These are phyloP conservation scores for Oryzias javanicus DNA, from an alignment of 2,113 vertebrate genomes.

Conservation along the genomic window DNA sequence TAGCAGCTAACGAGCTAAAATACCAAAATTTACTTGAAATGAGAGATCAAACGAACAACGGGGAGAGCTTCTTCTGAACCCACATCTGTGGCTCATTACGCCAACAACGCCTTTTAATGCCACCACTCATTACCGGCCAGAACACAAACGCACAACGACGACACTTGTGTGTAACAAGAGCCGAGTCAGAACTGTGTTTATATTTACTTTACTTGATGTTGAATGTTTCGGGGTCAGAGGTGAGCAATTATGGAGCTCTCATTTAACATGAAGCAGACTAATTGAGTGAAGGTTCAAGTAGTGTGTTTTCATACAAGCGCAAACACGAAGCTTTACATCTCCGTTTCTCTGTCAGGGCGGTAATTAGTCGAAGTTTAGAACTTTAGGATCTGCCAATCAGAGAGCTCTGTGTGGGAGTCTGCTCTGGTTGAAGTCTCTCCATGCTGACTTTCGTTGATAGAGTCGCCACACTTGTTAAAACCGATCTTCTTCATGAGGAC, in stretches of 20 bases:
- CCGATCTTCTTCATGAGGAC: too few species aligned
- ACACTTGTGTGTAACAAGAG: background rate
- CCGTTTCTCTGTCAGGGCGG: background rate
- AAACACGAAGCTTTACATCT: background rate
- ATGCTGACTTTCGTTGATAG: too few species aligned
- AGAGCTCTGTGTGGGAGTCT: too few species aligned
- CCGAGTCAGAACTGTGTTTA: conserved; percentile 2
- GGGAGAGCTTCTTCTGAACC: background rate
- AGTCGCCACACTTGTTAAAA: too few species aligned
- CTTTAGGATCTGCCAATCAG: too few species aligned
- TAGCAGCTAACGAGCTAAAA: conserved; percentile 49
- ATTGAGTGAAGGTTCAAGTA: background rate
- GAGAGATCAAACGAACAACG: background rate
- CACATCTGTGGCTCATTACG: conserved; percentile 20
- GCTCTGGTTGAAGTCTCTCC: too few species aligned
- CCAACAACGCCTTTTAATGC: conserved; percentile 19
- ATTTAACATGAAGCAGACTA: background rate
- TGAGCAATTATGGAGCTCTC: conserved; percentile 2
- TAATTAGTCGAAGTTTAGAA: too few species aligned
- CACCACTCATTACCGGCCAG: conserved; percentile 12
- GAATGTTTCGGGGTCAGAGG: conserved; percentile 1
- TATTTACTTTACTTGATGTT: background rate
- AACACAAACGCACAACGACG: background rate
- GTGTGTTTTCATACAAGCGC: too few species aligned
- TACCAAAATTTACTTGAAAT: conserved; percentile 21